Percentiles rank a stretch among this genome's conserved stretches.
Conservation (phyloP, 1,140 invertebrate species). For the Spodoptera litura region DNA sequence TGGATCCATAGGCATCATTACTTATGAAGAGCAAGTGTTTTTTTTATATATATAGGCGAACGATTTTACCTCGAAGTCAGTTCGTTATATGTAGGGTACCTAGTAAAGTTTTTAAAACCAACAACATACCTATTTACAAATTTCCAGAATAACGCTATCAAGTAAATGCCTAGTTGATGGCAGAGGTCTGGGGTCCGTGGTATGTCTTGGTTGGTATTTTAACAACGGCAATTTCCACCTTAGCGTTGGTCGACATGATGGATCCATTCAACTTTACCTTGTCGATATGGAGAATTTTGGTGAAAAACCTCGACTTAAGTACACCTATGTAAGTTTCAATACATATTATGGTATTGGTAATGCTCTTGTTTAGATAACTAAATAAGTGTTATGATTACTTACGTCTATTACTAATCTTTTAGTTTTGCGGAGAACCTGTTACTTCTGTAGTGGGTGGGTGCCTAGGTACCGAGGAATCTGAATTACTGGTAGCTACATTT, state of each 20-base stretch:
- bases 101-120: not conserved
- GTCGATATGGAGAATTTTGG: constrained; percentile 70
- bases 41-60: not conserved
- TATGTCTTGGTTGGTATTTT: constrained; percentile 75
- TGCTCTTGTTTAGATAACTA: not conserved
- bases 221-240: constrained; percentile 66
- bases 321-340: constrained; percentile 71
- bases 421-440: constrained; percentile 82
- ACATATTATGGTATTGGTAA: too few species aligned
- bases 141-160: constrained; percentile 65
- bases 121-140: not conserved
- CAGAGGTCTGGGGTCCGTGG: constrained; percentile 71
- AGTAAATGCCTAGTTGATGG: constrained; percentile 74
- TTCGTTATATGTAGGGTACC: not conserved
- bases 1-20: constrained; percentile 77
- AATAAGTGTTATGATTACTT: not conserved
- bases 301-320: constrained; percentile 76
- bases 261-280: constrained; percentile 78
- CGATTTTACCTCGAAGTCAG: too few species aligned
- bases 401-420: constrained; percentile 33
- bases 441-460: constrained; percentile 76
- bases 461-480: constrained; percentile 71
- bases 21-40: constrained; percentile 71
- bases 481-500: constrained; percentile 76
- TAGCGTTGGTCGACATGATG: constrained; percentile 77